phyloP scores from a whole-genome alignment of 2,888 invertebrate species.

The Aspidiotus rigidus region DNA sequence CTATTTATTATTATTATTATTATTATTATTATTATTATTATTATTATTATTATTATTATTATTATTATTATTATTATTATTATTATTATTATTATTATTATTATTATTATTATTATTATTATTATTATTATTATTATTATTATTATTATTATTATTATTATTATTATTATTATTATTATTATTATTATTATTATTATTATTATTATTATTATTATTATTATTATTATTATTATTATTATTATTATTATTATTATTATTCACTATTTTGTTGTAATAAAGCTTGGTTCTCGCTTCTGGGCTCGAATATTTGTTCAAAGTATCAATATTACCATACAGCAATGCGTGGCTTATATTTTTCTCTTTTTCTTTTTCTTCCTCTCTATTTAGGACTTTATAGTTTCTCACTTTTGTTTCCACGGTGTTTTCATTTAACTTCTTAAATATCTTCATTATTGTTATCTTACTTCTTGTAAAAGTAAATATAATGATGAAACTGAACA shows the following conservation, averaged over 20 bases:
- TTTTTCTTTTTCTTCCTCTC: too few relatives aligned
- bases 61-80: constrained; percentile 8
- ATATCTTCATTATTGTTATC: too few relatives aligned
- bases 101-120: background rate
- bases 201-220: constrained; percentile 3
- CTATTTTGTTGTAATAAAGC: constrained; percentile 13
- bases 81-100: constrained; percentile 3
- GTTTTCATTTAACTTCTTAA: too few relatives aligned
- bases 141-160: constrained; percentile 1
- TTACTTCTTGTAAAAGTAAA: too few relatives aligned
- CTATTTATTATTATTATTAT: background rate
- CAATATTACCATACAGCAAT: background rate
- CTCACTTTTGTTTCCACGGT: too few relatives aligned
- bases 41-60: constrained; percentile 8
- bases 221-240: constrained; percentile 8
- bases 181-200: background rate
- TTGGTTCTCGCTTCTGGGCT: constrained; percentile 29
- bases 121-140: constrained; percentile 8
- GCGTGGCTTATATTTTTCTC: too few relatives aligned
- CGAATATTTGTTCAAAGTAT: constrained; percentile 7
- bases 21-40: background rate
- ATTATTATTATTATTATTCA: constrained; percentile 7
- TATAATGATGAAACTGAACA: too few relatives aligned
- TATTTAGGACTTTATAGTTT: too few relatives aligned
- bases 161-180: background rate